Percentiles rank a stretch among this genome's conserved stretches.
Conservation (phyloP, 2,888 invertebrate species). For the Amphipyra tragopoginis region DNA sequence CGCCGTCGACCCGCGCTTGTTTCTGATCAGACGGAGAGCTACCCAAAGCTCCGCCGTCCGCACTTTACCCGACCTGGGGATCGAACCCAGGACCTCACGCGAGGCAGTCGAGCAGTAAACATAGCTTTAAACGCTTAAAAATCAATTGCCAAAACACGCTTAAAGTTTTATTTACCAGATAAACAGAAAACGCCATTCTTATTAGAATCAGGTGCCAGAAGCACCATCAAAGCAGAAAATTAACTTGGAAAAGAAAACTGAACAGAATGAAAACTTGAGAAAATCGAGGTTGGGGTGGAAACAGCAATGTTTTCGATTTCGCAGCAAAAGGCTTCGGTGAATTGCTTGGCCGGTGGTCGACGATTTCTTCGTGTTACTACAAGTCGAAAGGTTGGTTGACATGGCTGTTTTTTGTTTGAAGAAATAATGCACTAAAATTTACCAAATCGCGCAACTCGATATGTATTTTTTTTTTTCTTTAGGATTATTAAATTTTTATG, state of each 20-base stretch:
- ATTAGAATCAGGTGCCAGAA: constrained; percentile 15
- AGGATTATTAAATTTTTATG: no score
- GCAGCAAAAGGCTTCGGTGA: constrained; percentile 44
- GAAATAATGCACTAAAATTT: background rate
- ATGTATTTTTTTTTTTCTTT: no score
- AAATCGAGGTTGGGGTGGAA: constrained; percentile 22
- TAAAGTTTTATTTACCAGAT: no score
- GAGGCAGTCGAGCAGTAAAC: no score
- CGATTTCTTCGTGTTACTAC: constrained; percentile 37
- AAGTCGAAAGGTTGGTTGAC: constrained; percentile 27
- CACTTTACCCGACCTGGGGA: no score
- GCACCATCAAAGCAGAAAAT: constrained; percentile 29
- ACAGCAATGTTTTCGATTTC: constrained; percentile 48
- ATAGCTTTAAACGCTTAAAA: no score
- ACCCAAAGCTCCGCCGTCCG: no score
- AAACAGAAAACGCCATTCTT: background rate
- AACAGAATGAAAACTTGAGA: constrained; percentile 35
- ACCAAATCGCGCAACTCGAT: no score
- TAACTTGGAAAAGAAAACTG: constrained; percentile 27
- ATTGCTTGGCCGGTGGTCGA: constrained; percentile 52
- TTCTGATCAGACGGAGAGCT: no score
- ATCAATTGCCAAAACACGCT: no score
- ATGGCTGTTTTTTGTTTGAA: constrained; percentile 1
- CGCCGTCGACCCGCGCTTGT: no score
- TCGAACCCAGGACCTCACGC: no score